These are phyloP conservation scores for Muscicapa striata DNA, from an alignment of 2,797 vertebrate genomes.

Conservation along the genomic window DNA sequence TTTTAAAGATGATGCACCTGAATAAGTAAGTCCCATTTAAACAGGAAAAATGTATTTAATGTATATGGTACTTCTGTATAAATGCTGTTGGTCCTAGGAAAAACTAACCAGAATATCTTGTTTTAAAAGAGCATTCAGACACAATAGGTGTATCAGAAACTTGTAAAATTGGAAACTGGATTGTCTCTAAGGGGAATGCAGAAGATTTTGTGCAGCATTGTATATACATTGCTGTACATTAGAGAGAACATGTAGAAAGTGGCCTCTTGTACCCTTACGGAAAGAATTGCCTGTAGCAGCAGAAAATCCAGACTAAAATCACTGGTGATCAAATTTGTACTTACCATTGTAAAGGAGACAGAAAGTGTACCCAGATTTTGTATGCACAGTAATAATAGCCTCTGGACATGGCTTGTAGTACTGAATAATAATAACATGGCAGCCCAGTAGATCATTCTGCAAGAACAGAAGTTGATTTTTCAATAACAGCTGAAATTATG, in stretches of 20 bases:
- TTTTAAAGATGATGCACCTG: background rate
- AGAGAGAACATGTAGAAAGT: rapidly evolving
- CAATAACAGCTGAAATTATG: background rate
- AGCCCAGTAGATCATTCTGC: background rate
- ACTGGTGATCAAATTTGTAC: background rate
- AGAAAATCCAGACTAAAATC: background rate
- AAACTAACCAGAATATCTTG: background rate
- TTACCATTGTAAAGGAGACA: background rate
- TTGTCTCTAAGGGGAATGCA: background rate
- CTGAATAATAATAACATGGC: background rate
- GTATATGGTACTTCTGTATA: background rate
- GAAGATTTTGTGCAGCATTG: background rate
- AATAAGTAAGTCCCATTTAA: background rate
- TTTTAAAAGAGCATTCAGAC: background rate
- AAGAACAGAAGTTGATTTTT: background rate
- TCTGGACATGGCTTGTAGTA: background rate
- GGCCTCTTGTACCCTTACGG: background rate
- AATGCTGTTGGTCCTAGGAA: background rate
- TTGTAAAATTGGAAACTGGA: background rate
- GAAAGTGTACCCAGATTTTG: background rate
- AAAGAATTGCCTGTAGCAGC: background rate
- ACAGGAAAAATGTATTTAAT: background rate
- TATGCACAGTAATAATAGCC: background rate
- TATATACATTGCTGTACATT: background rate
- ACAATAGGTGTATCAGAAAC: background rate